A percentile compares a stretch with the other conserved stretches of the same genome.
Evolutionary conservation across 2,888 invertebrate genomes (phyloP).

Genomic region (Cataglyphis rosenhaueri): DNA sequence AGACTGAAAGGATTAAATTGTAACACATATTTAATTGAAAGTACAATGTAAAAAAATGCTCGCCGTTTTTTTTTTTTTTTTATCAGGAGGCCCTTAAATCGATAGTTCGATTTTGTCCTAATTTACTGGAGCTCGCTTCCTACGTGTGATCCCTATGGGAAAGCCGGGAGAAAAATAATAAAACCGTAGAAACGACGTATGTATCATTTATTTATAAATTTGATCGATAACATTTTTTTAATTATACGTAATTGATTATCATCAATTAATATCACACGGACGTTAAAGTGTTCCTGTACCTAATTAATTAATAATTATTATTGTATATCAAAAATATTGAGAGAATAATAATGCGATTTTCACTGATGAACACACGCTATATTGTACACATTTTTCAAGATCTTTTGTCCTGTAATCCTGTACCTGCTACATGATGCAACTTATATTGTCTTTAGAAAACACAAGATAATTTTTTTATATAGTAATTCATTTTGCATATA

Average conservation of each 20-base stretch:
- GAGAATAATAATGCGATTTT: slow-evolving; percentile 84
- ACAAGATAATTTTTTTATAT: neutral
- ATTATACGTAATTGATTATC: slow-evolving; percentile 79
- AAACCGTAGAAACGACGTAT: neutral
- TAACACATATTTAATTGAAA: neutral
- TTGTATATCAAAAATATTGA: slow-evolving; percentile 83
- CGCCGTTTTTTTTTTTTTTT: slow-evolving; percentile 17
- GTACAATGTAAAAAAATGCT: slow-evolving; percentile 14
- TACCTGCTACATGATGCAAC: neutral
- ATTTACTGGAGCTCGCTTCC: slow-evolving; percentile 71
- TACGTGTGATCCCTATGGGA: slow-evolving; percentile 56
- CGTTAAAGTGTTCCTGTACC: slow-evolving; percentile 85
- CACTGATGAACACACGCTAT: slow-evolving; percentile 71
- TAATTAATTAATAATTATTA: slow-evolving; percentile 83
- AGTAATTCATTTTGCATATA: neutral
- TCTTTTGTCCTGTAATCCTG: neutral
- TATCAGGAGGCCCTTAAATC: slow-evolving; percentile 70
- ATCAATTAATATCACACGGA: slow-evolving; percentile 82
- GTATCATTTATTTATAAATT: slow-evolving; percentile 1
- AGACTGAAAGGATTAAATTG: slow-evolving; percentile 29
- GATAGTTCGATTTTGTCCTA: slow-evolving; percentile 68
- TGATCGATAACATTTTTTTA: slow-evolving; percentile 70
- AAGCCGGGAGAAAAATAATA: slow-evolving; percentile 43
- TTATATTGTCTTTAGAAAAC: neutral
- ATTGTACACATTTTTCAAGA: neutral